Evolutionary conservation across 37 sponge, comb jelly and placozoan species (phyloP), one percentile per base, ranked within the genome.

Genomic region (Chondrilla cf. caribensis): DNA sequence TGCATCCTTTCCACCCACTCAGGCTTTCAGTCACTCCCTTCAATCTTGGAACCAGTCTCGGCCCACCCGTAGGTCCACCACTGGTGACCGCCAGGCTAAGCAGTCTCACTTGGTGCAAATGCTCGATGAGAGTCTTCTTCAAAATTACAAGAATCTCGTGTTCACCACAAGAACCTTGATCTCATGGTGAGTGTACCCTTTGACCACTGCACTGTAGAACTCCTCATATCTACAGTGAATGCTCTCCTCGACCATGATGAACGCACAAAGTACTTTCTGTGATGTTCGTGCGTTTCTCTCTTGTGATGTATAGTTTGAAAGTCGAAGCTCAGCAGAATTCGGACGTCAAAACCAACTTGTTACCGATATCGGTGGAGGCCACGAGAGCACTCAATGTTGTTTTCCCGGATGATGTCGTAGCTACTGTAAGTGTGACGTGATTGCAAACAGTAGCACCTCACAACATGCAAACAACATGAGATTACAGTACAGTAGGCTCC

Each of bases 1-100:
- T 15, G 22, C 15, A 42, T 72, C 5, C 21, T n/a, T 72, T 72
- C 32, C 70, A n/a, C n/a, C 78, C 26, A 40, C 7, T 18, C 81
- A 91, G 92, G 91, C 85, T n/a, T 94, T 94, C 70, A 60, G 58
- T 54, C 83, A 78, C 40, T 66, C 86, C 14, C 66, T 90, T 58
- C 89, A 88, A 84, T 88, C 89, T 3, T 94, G 95, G 95, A 85
- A 84, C 24, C 78, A 80, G 70, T 73, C 87, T 42, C n/a, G 36
- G 2, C 25, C 60, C 54, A 37, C 7, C 5, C 25, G 84, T 21
- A 68, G 19, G 26, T 28, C 39, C 41, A 18, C 65, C 40, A 60
- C 72, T 44, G 24, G 19, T 25, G 24, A 25, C 11, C 32, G 25
- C 44, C 36, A 15, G 54, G n/a, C 33, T 72, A 21, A 72, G 26